These are phyloP conservation scores for Drosophila leontia DNA, from an alignment of 1,140 invertebrate species.

Conservation along the genomic window DNA sequence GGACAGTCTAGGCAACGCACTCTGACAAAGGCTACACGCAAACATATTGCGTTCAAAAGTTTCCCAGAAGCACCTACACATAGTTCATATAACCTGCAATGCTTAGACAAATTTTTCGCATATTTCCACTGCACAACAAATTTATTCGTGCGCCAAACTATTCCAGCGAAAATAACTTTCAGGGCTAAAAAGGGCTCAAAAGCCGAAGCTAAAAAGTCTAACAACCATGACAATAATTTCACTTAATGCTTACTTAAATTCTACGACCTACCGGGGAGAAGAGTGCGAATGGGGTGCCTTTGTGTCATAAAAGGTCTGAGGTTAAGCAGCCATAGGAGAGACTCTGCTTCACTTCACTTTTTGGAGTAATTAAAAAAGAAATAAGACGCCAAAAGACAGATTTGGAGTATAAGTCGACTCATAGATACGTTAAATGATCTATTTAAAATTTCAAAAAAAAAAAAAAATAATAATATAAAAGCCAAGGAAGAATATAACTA, in stretches of 20 bases:
- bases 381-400: slow-evolving; percentile 17
- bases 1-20: slow-evolving; percentile 18
- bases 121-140: slow-evolving; percentile 41
- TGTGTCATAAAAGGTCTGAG: slow-evolving; percentile 65
- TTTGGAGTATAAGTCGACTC: not conserved
- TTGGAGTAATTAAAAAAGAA: slow-evolving; percentile 75
- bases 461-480: not conserved
- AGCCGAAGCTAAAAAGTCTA: slow-evolving; percentile 38
- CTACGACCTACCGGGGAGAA: not conserved
- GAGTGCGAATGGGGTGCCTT: slow-evolving; percentile 21
- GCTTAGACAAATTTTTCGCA: slow-evolving; percentile 67
- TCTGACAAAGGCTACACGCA: slow-evolving; percentile 2
- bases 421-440: not conserved
- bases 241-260: slow-evolving; percentile 70
- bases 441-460: not conserved
- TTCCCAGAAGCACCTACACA: slow-evolving; percentile 17
- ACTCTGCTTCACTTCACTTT: slow-evolving; percentile 64
- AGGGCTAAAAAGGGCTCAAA: slow-evolving; percentile 42
- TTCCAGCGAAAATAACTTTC: slow-evolving; percentile 57
- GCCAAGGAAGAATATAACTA: not conserved
- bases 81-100: slow-evolving; percentile 38
- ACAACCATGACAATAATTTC: slow-evolving; percentile 76
- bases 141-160: slow-evolving; percentile 57
- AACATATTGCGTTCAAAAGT: slow-evolving; percentile 24
- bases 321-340: slow-evolving; percentile 75